Evolutionary conservation across 2,113 vertebrate genomes (phyloP), one percentile per base, ranked within the genome.

Genomic region (Oriolus oriolus): DNA sequence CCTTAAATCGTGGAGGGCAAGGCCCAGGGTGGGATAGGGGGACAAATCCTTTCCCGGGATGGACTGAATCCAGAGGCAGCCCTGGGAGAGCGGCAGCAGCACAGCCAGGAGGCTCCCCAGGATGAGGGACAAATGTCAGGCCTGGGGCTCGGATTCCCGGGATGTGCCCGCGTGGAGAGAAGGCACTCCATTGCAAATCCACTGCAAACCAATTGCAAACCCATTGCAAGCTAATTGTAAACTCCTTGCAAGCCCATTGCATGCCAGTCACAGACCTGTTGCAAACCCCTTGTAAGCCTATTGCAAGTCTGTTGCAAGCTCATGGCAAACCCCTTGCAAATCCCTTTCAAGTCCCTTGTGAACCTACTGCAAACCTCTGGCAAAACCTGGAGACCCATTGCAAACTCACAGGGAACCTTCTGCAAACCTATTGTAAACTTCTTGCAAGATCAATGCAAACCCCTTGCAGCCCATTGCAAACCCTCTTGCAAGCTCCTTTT

Each of bases 161-260:
- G 37, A 21, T 6, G 47, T 2, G 41, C 16, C n/a, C 2, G 1
- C 2, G 3, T 9, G n/a, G 35, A 16, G 2, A 17, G 54, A 30
- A 45, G 66, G 7, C 19, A 2, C 4, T 26, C 31, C 49, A 22
- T 10, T 33, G 52, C 21, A 33, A 56, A 4, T 10, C 16, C 0
- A 3, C 8, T 35, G 7, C 7, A 50, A 50, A 0, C 4, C 18
- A 1, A 0, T n/a, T 60, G 65, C 21, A 30, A 42, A 19, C 9
- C 20, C 30, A 27, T 18, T 49, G 28, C 17, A 76, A 41, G 2
- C n/a, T n/a, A n/a, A n/a, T 7, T 65, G 30, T 10, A 75, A 69
- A 13, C 9, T 10, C 11, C 1, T 22, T 14, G 9, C 5, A 39
- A 60, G 1, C 17, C 11, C 1, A 0, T 18, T 33, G 16, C 3